A percentile compares a stretch with the other conserved stretches of the same genome.
These are phyloP conservation scores for Baccha elongata DNA, from an alignment of 2,888 invertebrate species.

Conservation along the genomic window DNA sequence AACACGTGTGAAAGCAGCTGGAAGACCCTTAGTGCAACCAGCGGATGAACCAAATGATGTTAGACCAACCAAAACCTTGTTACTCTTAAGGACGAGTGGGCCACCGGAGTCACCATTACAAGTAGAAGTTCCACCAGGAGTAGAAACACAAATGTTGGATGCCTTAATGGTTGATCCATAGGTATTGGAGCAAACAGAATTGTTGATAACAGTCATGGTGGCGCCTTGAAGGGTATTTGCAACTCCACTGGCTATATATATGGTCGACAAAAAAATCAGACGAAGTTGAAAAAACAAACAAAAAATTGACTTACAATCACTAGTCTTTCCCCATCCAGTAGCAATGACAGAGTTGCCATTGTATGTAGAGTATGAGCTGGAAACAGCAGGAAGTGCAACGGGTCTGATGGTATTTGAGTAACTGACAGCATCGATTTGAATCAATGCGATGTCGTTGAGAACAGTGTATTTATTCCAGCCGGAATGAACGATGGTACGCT, in stretches of 20 bases:
- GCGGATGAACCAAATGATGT: slow-evolving; percentile 14
- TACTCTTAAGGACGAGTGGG: slow-evolving; percentile 4
- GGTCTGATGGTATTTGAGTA: slow-evolving; percentile 1
- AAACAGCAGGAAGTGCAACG: background rate
- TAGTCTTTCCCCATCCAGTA: slow-evolving; percentile 41
- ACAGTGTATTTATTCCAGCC: slow-evolving; percentile 18
- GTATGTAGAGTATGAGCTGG: slow-evolving; percentile 12
- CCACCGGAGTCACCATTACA: slow-evolving; percentile 43
- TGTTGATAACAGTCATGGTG: slow-evolving; percentile 7
- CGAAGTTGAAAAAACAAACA: too few relatives aligned
- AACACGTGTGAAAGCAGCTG: slow-evolving; percentile 76
- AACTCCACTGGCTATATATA: background rate
- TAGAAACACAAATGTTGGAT: slow-evolving; percentile 11
- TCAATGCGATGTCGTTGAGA: slow-evolving; percentile 27
- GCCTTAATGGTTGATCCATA: slow-evolving; percentile 2
- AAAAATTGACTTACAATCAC: slow-evolving; percentile 31
- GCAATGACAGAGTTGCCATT: slow-evolving; percentile 4
- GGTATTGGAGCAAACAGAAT: background rate
- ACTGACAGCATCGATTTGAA: slow-evolving; percentile 22
- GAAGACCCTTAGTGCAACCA: slow-evolving; percentile 21
- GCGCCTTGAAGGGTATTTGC: slow-evolving; percentile 11
- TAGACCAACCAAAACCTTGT: slow-evolving; percentile 15
- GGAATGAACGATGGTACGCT: slow-evolving; percentile 20
- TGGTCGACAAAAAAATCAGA: too few relatives aligned
- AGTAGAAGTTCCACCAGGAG: slow-evolving; percentile 76